Base-by-base conservation (phyloP, 1,140 invertebrate genomes). In the Caenorhabditis inopinata region DNA sequence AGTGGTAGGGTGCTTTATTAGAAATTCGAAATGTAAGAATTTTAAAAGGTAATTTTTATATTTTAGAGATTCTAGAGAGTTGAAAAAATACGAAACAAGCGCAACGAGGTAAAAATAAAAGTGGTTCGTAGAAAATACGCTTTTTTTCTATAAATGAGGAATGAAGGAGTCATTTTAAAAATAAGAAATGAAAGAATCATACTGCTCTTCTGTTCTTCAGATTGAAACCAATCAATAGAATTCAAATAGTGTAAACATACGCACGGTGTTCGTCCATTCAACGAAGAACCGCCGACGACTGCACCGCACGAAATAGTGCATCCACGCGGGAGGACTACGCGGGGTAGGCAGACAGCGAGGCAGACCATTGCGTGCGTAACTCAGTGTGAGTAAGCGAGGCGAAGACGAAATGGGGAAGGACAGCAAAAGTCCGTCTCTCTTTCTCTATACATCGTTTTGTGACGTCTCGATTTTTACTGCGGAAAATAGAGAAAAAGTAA, bases 201-300 rank as follows among this genome's bases (percentile, higher is more conserved):
- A n/a, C n/a, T n/a, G n/a, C n/a, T n/a, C n/a, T n/a, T n/a, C n/a
- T 42, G 38, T 14, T 5, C 14, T 42, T 5, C 38, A 42, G 38
- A 68, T 68, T 68, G 58, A 38, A 42, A 68, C 58, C 32, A 68
- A 68, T 68, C 58, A 32, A 68, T 68, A 68, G 58, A 38, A 68
- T 68, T 29, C 58, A 68, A 68, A 68, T 68, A 68, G 58, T 68
- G 58, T 68, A 68, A 68, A 68, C 58, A n/a, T n/a, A n/a, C 38
- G 58, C 38, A 32, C 58, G 21, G 58, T 68, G 58, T 68, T 68
- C 58, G 32, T 68, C 58, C 21, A 51, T 51, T 51, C 48, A 51
- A 4, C 53, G 32, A 29, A 42, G 32, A 32, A 32, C 32, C 32
- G 38, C 58, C n/a, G 25, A 42, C 38, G 5, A 42, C 58, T 68